These are phyloP conservation scores for Antheraea yamamai DNA, from an alignment of 2,888 invertebrate species.

Conservation along the genomic window DNA sequence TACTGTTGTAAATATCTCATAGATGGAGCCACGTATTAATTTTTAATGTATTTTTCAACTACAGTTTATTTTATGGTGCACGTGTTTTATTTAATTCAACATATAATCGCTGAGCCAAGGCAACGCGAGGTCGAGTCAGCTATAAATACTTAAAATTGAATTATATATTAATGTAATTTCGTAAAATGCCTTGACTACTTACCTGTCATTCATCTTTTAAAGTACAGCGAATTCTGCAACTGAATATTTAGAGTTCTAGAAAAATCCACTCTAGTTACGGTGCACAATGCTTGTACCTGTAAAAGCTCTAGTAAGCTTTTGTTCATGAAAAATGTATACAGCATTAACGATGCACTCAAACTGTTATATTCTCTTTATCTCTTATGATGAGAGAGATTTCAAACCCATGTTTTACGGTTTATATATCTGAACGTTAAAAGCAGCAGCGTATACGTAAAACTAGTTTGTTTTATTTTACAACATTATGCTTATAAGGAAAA, in stretches of 20 bases:
- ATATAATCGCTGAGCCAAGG: too few species aligned
- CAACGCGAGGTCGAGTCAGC: too few species aligned
- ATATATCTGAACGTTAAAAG: not conserved
- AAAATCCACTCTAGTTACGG: not conserved
- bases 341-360: slow-evolving; percentile 9
- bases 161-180: not conserved
- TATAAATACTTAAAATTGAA: not conserved
- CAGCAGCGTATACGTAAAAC: not conserved
- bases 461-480: not conserved
- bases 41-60: too few species aligned
- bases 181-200: not conserved
- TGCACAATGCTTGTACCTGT: slow-evolving; percentile 6
- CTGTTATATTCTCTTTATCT: slow-evolving; percentile 1
- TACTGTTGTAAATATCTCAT: too few species aligned
- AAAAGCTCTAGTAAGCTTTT: slow-evolving; percentile 7
- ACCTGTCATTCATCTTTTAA: slow-evolving; percentile 4
- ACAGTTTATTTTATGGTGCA: too few species aligned
- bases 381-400: not conserved
- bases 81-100: too few species aligned
- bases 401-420: not conserved
- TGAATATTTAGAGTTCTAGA: slow-evolving; percentile 10
- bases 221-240: not conserved
- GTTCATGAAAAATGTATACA: slow-evolving; percentile 8
- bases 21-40: too few species aligned
- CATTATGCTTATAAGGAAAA: not conserved